Evolutionary conservation across 2,113 vertebrate species (phyloP).

Genomic region (Copsychus sechellarum): DNA sequence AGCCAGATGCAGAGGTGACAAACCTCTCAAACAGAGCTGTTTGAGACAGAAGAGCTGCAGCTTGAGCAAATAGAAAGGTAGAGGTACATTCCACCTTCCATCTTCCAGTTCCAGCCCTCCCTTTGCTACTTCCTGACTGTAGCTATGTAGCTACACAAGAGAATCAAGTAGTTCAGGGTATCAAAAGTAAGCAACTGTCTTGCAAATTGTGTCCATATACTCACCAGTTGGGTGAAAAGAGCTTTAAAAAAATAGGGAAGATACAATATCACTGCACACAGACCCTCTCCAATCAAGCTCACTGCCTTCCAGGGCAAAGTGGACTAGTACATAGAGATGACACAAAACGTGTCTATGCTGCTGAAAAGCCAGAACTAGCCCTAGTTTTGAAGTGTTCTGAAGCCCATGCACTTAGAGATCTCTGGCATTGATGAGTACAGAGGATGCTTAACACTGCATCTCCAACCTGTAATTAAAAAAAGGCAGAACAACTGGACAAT

Average conservation of each 20-base stretch:
- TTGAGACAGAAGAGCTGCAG: background rate
- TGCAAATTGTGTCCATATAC: background rate
- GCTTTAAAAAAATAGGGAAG: background rate
- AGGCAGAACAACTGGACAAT: background rate
- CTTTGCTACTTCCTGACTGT: accelerated
- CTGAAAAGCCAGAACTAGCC: background rate
- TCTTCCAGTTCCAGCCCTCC: background rate
- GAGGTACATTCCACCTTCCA: background rate
- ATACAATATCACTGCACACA: background rate
- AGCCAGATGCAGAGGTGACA: background rate
- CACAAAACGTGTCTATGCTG: background rate
- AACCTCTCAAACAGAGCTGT: background rate
- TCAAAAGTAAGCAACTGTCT: background rate
- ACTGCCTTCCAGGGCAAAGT: background rate
- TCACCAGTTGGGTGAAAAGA: background rate
- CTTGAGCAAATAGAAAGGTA: background rate
- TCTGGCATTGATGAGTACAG: background rate
- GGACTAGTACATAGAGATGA: background rate
- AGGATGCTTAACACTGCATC: background rate
- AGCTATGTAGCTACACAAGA: background rate
- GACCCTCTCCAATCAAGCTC: background rate
- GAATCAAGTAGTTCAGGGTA: background rate
- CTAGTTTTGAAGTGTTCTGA: background rate
- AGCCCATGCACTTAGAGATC: background rate
- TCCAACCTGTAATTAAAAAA: background rate